Conservation (phyloP, 2,888 invertebrate genomes). For the Scaptomyza tumidula region DNA sequence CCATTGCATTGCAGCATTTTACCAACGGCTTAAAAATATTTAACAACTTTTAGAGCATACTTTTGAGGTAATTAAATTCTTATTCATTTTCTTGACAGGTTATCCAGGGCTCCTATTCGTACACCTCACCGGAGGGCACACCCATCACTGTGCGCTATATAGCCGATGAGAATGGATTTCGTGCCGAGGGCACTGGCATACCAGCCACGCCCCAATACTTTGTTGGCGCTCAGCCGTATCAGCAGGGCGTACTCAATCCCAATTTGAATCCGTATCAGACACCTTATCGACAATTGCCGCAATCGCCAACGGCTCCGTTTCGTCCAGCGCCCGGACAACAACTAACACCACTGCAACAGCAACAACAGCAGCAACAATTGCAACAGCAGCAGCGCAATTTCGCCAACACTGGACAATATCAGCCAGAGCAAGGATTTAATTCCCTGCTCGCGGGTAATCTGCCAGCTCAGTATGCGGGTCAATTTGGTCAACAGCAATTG, state of each 20-base stretch:
- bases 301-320: slow-evolving; percentile 57
- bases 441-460: slow-evolving; percentile 61
- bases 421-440: slow-evolving; percentile 77
- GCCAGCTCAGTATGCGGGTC: slow-evolving; percentile 62
- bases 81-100: slow-evolving; percentile 83
- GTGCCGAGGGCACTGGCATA: slow-evolving; percentile 84
- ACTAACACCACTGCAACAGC: slow-evolving; percentile 79
- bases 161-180: slow-evolving; percentile 89
- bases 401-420: slow-evolving; percentile 81
- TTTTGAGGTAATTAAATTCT: background rate
- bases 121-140: slow-evolving; percentile 90
- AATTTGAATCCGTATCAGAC: slow-evolving; percentile 83
- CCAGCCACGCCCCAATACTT: slow-evolving; percentile 83
- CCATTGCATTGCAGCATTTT: slow-evolving; percentile 7
- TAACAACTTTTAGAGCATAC: background rate
- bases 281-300: slow-evolving; percentile 78
- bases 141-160: slow-evolving; percentile 89
- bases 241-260: slow-evolving; percentile 78
- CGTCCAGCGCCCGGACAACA: slow-evolving; percentile 77
- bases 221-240: slow-evolving; percentile 75
- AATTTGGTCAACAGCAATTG: slow-evolving; percentile 65
- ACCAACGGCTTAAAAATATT: background rate
- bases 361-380: slow-evolving; percentile 71
- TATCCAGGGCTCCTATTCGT: slow-evolving; percentile 91
- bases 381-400: slow-evolving; percentile 67